These are phyloP conservation scores for Euschistus heros DNA, from an alignment of 1,140 invertebrate genomes.

Conservation along the genomic window DNA sequence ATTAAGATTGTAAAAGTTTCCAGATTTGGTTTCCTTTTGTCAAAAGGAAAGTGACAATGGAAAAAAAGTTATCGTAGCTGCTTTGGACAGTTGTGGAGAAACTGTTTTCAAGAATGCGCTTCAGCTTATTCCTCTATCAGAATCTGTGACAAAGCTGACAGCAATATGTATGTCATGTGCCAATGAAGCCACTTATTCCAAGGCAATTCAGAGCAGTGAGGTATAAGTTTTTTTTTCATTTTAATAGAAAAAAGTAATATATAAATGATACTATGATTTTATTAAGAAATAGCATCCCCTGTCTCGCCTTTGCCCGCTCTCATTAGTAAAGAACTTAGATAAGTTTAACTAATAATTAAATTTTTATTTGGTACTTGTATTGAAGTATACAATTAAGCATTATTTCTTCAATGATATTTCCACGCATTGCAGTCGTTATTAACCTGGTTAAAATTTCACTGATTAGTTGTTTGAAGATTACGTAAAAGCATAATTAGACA, in stretches of 20 bases:
- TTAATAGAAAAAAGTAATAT: not conserved
- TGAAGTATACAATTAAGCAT: too few relatives aligned
- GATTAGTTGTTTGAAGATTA: too few relatives aligned
- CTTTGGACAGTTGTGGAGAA: conserved; percentile 51
- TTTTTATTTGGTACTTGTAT: too few relatives aligned
- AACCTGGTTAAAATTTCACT: too few relatives aligned
- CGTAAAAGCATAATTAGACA: too few relatives aligned
- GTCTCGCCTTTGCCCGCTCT: too few relatives aligned
- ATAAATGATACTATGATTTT: too few relatives aligned
- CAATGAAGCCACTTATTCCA: conserved; percentile 48
- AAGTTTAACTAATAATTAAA: too few relatives aligned
- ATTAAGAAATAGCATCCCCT: too few relatives aligned
- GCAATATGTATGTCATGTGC: conserved; percentile 53
- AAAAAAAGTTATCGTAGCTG: conserved; percentile 53
- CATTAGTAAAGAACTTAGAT: too few relatives aligned
- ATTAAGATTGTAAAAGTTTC: conserved; percentile 29
- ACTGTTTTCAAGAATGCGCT: conserved; percentile 49
- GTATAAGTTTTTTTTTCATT: not conserved
- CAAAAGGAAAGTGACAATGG: conserved; percentile 48
- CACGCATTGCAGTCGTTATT: too few relatives aligned
- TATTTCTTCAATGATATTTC: too few relatives aligned
- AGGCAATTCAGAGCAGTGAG: conserved; percentile 26
- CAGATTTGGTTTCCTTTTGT: conserved; percentile 46
- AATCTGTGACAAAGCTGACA: conserved; percentile 48
- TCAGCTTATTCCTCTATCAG: conserved; percentile 51